These are phyloP conservation scores for Noctua janthe DNA, from an alignment of 2,888 invertebrate genomes.

Conservation along the genomic window DNA sequence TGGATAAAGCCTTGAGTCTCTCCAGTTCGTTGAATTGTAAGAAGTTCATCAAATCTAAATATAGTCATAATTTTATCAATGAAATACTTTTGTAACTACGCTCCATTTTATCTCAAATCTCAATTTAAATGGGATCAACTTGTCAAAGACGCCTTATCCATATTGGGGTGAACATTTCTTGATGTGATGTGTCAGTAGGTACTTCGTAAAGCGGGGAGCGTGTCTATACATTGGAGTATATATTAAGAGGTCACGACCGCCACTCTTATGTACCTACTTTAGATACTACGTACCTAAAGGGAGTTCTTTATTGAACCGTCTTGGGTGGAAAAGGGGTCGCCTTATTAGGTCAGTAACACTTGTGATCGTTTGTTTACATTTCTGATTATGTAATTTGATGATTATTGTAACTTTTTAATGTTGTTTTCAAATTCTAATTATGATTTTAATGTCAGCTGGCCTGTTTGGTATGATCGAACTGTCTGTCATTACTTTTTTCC, in stretches of 20 bases:
- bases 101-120: slow-evolving; percentile 20
- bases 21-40: slow-evolving; percentile 24
- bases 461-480: not conserved
- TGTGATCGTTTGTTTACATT: slow-evolving; percentile 62
- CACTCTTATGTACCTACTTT: slow-evolving; percentile 82
- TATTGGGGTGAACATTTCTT: slow-evolving; percentile 75
- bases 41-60: slow-evolving; percentile 24
- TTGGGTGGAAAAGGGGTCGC: slow-evolving; percentile 88
- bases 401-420: slow-evolving; percentile 10
- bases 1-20: not conserved
- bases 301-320: slow-evolving; percentile 89
- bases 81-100: slow-evolving; percentile 30
- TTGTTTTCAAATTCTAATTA: slow-evolving; percentile 15
- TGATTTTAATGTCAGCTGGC: not conserved
- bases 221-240: slow-evolving; percentile 78
- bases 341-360: slow-evolving; percentile 90
- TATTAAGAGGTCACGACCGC: slow-evolving; percentile 88
- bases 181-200: slow-evolving; percentile 77
- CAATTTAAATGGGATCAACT: slow-evolving; percentile 36
- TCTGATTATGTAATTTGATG: slow-evolving; percentile 36
- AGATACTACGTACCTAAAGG: slow-evolving; percentile 85
- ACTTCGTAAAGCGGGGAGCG: slow-evolving; percentile 74
- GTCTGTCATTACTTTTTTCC: not conserved
- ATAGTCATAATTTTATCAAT: slow-evolving; percentile 21
- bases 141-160: slow-evolving; percentile 65